Conservation (phyloP, 2,888 invertebrate species). For the Petrolisthes cinctipes region DNA sequence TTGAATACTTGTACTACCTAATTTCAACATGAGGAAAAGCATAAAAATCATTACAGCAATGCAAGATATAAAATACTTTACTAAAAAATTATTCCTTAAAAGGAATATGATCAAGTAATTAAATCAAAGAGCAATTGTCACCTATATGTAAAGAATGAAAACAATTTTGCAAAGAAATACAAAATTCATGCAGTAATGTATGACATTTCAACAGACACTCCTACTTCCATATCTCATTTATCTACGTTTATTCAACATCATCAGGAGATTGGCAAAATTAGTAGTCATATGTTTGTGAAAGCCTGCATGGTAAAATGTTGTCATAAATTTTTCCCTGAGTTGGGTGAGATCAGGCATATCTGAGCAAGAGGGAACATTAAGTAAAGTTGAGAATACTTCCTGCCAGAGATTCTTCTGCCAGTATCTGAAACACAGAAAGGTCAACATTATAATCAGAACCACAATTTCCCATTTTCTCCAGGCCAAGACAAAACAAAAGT, state of each 20-base stretch:
- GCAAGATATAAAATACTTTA: no score
- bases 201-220: no score
- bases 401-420: conserved; percentile 82
- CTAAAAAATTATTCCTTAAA: no score
- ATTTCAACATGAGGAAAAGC: no score
- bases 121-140: no score
- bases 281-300: conserved; percentile 25
- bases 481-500: neutral
- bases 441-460: conserved; percentile 1
- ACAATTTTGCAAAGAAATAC: no score
- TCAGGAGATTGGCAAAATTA: neutral
- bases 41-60: no score
- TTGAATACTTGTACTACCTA: no score
- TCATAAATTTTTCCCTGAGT: conserved; percentile 40
- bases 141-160: no score
- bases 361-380: conserved; percentile 85
- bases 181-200: no score
- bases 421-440: conserved; percentile 74
- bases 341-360: conserved; percentile 78
- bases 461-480: neutral
- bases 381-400: conserved; percentile 81
- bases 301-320: conserved; percentile 25
- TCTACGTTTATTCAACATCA: conserved; percentile 1
- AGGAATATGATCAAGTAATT: no score
- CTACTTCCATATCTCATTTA: neutral